These are phyloP conservation scores for Prionailurus bengalensis DNA, from an alignment of 2,113 vertebrate species.

Conservation along the genomic window DNA sequence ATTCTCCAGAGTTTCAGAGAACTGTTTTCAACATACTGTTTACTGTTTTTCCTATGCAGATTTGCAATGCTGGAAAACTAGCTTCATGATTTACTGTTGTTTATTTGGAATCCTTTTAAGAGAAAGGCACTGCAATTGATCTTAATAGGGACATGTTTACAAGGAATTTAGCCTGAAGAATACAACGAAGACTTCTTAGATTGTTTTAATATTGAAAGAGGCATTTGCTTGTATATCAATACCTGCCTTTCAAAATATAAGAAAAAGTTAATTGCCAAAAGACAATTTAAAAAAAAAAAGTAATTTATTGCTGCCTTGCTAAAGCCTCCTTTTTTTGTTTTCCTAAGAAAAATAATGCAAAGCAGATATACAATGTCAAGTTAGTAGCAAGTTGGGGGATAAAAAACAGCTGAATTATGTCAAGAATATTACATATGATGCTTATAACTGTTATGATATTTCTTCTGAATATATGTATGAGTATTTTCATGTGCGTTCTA, in stretches of 20 bases:
- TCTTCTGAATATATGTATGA: background rate
- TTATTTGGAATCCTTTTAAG: slow-evolving; percentile 61
- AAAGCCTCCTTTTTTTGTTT: slow-evolving; percentile 30
- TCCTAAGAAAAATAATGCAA: slow-evolving; percentile 28
- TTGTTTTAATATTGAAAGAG: slow-evolving; percentile 52
- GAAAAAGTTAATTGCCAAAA: slow-evolving; percentile 43
- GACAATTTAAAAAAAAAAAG: background rate
- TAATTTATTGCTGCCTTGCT: background rate
- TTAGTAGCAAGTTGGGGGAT: background rate
- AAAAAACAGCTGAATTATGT: background rate
- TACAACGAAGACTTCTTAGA: background rate
- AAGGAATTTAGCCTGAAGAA: background rate
- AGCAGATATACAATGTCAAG: background rate
- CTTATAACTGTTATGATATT: background rate
- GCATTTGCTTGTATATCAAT: slow-evolving; percentile 46
- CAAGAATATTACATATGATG: background rate
- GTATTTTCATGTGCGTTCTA: background rate
- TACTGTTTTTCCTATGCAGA: slow-evolving; percentile 58
- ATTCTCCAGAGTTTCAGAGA: slow-evolving; percentile 45
- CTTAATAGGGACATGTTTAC: slow-evolving; percentile 15
- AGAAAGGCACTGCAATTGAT: slow-evolving; percentile 26
- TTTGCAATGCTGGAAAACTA: slow-evolving; percentile 39
- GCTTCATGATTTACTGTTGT: slow-evolving; percentile 56
- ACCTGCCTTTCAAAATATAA: slow-evolving; percentile 34
- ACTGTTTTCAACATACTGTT: slow-evolving; percentile 62